Conservation (phyloP, 1,140 invertebrate species). For the Plectrocnemia conspersa region DNA sequence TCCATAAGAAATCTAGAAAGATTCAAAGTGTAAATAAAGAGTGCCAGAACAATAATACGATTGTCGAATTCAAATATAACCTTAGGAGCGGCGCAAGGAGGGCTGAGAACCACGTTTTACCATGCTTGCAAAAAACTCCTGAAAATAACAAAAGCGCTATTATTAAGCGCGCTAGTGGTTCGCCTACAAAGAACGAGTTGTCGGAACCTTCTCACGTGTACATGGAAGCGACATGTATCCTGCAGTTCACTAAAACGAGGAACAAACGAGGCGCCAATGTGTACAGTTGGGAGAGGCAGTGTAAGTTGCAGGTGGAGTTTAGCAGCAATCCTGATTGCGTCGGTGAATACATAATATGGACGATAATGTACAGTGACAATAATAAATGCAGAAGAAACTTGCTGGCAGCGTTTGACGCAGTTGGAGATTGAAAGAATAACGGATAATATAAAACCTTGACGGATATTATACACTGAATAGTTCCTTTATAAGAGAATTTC, state of each 20-base stretch:
- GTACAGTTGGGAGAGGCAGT: conserved; percentile 54
- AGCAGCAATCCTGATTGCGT: conserved; percentile 46
- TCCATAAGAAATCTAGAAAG: conserved; percentile 31
- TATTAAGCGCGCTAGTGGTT: background rate
- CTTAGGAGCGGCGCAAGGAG: background rate
- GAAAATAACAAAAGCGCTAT: no score
- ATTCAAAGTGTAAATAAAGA: conserved; percentile 21
- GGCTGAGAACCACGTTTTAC: no score
- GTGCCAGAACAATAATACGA: conserved; percentile 35
- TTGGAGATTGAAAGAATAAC: no score
- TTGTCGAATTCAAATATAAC: conserved; percentile 23
- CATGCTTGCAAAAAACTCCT: no score
- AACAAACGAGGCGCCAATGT: conserved; percentile 46
- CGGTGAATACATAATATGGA: conserved; percentile 55
- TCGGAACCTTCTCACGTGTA: background rate
- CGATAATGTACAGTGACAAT: conserved; percentile 54
- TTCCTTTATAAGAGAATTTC: no score
- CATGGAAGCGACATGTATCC: conserved; percentile 44
- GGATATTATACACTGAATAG: no score
- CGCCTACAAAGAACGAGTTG: background rate
- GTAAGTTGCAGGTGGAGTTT: conserved; percentile 55
- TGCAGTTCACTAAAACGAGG: conserved; percentile 51
- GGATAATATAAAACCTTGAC: no score
- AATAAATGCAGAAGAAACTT: conserved; percentile 55
- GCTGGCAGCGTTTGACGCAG: conserved; percentile 48